Evolutionary conservation across 2,113 vertebrate genomes (phyloP), one percentile per base, ranked within the genome.

Genomic region (Mastomys coucha): DNA sequence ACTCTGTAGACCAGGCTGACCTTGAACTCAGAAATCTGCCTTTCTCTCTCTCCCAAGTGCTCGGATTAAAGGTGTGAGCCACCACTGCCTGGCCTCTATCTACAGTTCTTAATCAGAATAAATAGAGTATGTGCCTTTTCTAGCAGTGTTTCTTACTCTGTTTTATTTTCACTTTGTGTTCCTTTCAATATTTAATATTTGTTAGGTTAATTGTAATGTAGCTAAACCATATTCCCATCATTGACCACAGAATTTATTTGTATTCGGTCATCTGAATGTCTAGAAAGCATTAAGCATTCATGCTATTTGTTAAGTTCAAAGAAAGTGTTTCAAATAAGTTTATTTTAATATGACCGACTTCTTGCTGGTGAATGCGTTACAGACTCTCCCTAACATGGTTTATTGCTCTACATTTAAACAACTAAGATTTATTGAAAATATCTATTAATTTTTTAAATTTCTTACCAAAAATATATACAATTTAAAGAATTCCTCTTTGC

Each of bases 111-210:
- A 60, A 0, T 53, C 13, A 77, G 53, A 12, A 91, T 73, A 89
- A 22, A 89, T 85, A 26, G 86, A 60, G n/a, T 45, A 12, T 26
- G 1, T 51, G 19, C 60, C 1, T 76, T 88, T 80, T 31, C 49
- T 53, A 72, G 36, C 0, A 20, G 26, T 63, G 6, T 42, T 80
- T 51, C 65, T 77, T 87, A 22, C 8, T 20, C 56, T 22, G 9
- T 87, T 90, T 72, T 70, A 24, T 9, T 91, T 2, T n/a, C 1
- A 87, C 65, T 94, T 63, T 24, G 14, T 1, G 12, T 69, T 75
- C 42, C 65, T 87, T 85, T 76, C 53, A 86, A 20, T 86, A 96
- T 85, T 31, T 89, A 76, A 53, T 39, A 70, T 19, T 90, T 72
- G 45, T 82, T 70, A 75, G 7, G 17, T 91, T 12, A 86, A 53